phyloP scores from a whole-genome alignment of 2,888 invertebrate genomes.

The Amiota communis region DNA sequence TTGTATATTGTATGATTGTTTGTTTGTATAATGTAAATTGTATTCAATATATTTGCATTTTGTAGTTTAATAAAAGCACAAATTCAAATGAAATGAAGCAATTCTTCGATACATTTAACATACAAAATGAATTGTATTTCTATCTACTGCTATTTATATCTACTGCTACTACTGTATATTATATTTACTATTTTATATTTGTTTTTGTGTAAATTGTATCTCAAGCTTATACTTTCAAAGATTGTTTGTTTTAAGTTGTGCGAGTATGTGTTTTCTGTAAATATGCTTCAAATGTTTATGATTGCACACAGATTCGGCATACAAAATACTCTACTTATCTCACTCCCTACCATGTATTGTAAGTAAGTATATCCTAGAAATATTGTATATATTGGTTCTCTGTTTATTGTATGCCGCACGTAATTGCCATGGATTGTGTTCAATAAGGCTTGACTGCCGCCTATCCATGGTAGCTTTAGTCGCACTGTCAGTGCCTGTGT shows the following conservation, averaged over 20 bases:
- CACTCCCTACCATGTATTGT: no score
- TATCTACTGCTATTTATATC: not conserved
- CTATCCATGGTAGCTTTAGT: no score
- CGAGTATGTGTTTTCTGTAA: conserved; percentile 50
- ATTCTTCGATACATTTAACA: conserved; percentile 30
- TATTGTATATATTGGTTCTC: conserved; percentile 55
- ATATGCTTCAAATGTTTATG: conserved; percentile 60
- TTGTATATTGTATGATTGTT: not conserved
- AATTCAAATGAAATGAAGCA: conserved; percentile 60
- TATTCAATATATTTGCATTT: not conserved
- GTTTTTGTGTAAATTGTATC: not conserved
- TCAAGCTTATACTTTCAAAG: not conserved
- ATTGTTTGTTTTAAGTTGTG: conserved; percentile 21
- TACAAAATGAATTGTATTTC: not conserved
- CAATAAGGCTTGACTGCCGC: no score
- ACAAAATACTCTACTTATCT: conserved; percentile 54
- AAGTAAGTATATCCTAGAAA: conserved; percentile 16
- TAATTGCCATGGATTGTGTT: no score
- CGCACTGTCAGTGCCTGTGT: no score
- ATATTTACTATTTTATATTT: not conserved
- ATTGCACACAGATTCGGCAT: conserved; percentile 63
- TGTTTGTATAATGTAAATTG: not conserved
- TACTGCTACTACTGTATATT: not conserved
- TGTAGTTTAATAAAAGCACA: conserved; percentile 61
- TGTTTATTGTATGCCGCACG: conserved; percentile 59